Conservation (phyloP, 1,140 invertebrate species). For the Camponotus pennsylvanicus region DNA sequence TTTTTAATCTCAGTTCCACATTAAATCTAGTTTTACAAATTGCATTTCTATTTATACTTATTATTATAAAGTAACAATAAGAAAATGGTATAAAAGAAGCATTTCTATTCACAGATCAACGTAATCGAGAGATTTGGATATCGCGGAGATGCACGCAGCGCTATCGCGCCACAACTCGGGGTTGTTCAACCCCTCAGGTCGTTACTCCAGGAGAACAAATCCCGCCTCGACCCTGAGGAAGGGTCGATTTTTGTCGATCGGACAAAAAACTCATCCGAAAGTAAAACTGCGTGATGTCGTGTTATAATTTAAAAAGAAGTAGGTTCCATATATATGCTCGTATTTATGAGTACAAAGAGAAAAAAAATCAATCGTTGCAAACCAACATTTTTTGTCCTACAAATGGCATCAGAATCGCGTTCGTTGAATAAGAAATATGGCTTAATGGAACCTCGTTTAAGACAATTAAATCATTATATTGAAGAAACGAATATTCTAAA, state of each 20-base stretch:
- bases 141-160: constrained; percentile 54
- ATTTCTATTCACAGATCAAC: constrained; percentile 24
- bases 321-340: not conserved
- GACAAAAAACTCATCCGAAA: constrained; percentile 22
- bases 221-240: constrained; percentile 63
- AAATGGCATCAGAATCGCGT: not conserved
- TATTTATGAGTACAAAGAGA: constrained; percentile 28
- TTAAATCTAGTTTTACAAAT: not conserved
- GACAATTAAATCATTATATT: constrained; percentile 33
- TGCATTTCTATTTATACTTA: not conserved
- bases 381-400: not conserved
- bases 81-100: not conserved
- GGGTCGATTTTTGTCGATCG: constrained; percentile 43
- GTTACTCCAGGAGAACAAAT: constrained; percentile 47
- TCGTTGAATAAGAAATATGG: constrained; percentile 17
- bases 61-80: not conserved
- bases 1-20: not conserved
- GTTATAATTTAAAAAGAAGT: constrained; percentile 41
- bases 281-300: constrained; percentile 51
- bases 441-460: not conserved
- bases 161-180: constrained; percentile 30
- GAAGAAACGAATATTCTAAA: not conserved
- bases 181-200: constrained; percentile 67
- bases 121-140: constrained; percentile 77
- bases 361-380: constrained; percentile 1